Evolutionary conservation across 2,888 invertebrate genomes (phyloP).

Genomic region (Pegoplata infirma): DNA sequence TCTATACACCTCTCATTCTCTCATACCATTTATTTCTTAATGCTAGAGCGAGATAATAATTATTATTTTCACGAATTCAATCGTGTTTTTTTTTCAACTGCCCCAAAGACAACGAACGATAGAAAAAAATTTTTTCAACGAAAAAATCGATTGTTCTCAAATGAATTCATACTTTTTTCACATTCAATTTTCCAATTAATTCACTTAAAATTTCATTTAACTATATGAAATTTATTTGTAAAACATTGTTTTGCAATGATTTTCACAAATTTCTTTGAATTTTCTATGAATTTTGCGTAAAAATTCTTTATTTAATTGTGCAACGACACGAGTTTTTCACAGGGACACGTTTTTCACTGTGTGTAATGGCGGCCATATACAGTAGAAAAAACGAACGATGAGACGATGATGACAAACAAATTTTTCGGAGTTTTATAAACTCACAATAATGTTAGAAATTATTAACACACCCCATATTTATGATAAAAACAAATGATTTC

Average conservation of each 20-base stretch:
- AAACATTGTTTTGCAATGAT: conserved; percentile 69
- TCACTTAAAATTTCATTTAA: conserved; percentile 65
- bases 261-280: conserved; percentile 71
- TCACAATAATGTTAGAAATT: conserved; percentile 56
- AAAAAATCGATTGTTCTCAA: conserved; percentile 68
- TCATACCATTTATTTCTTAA: not conserved
- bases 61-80: conserved; percentile 42
- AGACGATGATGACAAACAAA: conserved; percentile 66
- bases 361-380: conserved; percentile 73
- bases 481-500: conserved; percentile 53
- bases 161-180: conserved; percentile 74
- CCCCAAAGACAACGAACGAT: conserved; percentile 59
- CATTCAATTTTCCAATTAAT: conserved; percentile 72
- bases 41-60: conserved; percentile 55
- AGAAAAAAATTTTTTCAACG: conserved; percentile 70
- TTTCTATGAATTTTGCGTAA: conserved; percentile 71
- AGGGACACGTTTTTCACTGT: conserved; percentile 78
- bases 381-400: conserved; percentile 65
- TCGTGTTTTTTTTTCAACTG: conserved; percentile 53
- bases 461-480: conserved; percentile 46
- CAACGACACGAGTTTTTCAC: conserved; percentile 76
- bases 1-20: conserved; percentile 49
- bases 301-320: conserved; percentile 73
- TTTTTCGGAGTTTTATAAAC: conserved; percentile 70
- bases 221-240: conserved; percentile 67